Base-by-base conservation (phyloP, 2,888 invertebrate species). In the Eupithecia subfuscata region DNA sequence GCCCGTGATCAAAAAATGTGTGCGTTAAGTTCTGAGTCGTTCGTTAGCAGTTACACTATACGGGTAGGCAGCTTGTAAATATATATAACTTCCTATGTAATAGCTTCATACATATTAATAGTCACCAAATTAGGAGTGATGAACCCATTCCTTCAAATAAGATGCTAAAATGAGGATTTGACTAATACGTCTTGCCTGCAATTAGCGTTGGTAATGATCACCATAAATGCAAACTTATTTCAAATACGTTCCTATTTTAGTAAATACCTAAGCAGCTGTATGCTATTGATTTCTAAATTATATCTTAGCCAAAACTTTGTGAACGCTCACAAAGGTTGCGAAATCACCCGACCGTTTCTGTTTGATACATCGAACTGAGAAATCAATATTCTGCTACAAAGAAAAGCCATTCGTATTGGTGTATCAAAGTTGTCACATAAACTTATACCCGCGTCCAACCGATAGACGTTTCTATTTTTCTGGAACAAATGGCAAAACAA, bases 401-500 rank as follows among this genome's bases (percentile, higher is more conserved):
- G 75, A 76, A 71, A 79, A 78, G 75, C 79, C 75, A 81, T 79
- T 74, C 74, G 77, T 79, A 80, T 75, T 75, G 71, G 76, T 78
- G 82, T 81, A 81, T 82, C 79, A 83, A 83, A 82, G 81, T 82
- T 86, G 85, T 85, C 89, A 87, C 87, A 87, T 87, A 85, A 89
- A 89, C 83, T 85, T 87, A 86, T 86, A 85, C 85, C 84, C 84
- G 83, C 78, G 83, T 79, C 77, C 77, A 76, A 81, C 82, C 81
- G 83, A 84, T 82, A 84, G 83, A 85, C 85, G 81, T 86, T 86
- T 87, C 87, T 87, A 89, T 91, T 90, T 90, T 92, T 91, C 86
- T 87, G 85, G 87, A 86, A 92, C 92, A 93, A 94, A 93, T 92
- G 93, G 91, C 91, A 90, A 91, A 93, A 94, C 94, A 93, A 95